Base-by-base conservation (phyloP, 1,140 invertebrate species). In the Bombus picipes region DNA sequence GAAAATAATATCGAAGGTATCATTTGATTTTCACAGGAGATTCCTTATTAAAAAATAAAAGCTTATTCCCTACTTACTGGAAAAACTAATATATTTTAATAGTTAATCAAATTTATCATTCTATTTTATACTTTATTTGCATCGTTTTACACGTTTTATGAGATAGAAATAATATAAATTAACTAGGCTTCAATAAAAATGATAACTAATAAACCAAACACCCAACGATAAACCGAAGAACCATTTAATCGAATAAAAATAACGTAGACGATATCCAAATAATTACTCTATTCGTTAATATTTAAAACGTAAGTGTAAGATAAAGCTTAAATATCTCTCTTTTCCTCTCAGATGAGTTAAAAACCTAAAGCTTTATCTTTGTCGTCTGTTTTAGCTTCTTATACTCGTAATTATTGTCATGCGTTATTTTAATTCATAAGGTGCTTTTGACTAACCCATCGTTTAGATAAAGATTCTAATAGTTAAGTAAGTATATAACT, bases 401-500 rank as follows among this genome's bases (percentile, higher is more conserved):
- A 12, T 34, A 59, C 34, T 85, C 62, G 59, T 37, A 28, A 72
- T 25, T 62, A 62, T 62, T 57, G n/a, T 81, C 37, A 74, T 80
- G 41, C 34, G 70, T 32, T 81, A 39, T 66, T 81, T 72, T 81
- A 66, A 81, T 74, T 59, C 68, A 68, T 71, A 41, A 66, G 13
- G 22, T 57, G 78, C 47, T 75, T 74, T 13, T 65, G 41, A 85
- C 6, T 85, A 74, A 81, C 25, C 79, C 15, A 59, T 68, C 43
- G 28, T 65, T 72, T 85, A 85, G 41, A 75, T 57, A 68, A 22
- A 81, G 12, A 39, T 18, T 75, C 37, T 66, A 62, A 66, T 74
- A 75, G 3, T 81, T 81, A 85, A 81, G 83, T 80, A 74, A 81
- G 62, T 85, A 68, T 85, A 53, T 53, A 13, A 65, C 5, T 32